A percentile compares a stretch with the other conserved stretches of the same genome.
Evolutionary conservation across 2,113 vertebrate genomes (phyloP).

Genomic region (Holacanthus passer): DNA sequence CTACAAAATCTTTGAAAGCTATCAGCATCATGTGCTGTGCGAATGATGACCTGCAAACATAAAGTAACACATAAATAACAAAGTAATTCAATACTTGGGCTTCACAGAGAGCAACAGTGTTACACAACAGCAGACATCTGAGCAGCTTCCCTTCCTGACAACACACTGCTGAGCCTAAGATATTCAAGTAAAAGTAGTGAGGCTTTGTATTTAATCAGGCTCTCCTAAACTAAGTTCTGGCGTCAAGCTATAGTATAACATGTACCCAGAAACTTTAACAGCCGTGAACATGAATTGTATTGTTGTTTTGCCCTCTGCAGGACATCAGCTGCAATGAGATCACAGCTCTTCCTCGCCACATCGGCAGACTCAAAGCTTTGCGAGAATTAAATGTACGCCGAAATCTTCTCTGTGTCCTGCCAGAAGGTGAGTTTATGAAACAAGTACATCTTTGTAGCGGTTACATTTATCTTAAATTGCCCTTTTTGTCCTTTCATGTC

Average conservation of each 20-base stretch:
- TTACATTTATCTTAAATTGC: neutral
- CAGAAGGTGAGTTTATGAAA: slow-evolving; percentile 87
- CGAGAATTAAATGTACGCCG: slow-evolving; percentile 93
- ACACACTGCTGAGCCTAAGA: no score
- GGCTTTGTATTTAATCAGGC: neutral
- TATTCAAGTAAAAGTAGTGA: no score
- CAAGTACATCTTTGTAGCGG: neutral
- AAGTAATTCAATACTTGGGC: no score
- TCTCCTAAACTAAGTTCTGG: neutral
- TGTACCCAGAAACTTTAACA: neutral
- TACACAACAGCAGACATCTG: no score
- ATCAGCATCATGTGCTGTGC: no score
- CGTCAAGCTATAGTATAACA: neutral
- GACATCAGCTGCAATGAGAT: slow-evolving; percentile 98
- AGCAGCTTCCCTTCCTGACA: no score
- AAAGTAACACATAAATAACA: no score
- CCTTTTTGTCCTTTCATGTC: neutral
- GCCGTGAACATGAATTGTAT: neutral
- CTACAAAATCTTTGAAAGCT: no score
- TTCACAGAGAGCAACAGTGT: no score
- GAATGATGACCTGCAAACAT: no score
- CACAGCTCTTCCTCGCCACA: slow-evolving; percentile 91
- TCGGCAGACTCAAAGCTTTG: slow-evolving; percentile 91
- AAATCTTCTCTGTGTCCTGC: slow-evolving; percentile 94
- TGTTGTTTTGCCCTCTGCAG: slow-evolving; percentile 75